A percentile compares a stretch with the other conserved stretches of the same genome.
phyloP scores from a whole-genome alignment of 2,797 vertebrate genomes.

The Amphiprion clarkii region DNA sequence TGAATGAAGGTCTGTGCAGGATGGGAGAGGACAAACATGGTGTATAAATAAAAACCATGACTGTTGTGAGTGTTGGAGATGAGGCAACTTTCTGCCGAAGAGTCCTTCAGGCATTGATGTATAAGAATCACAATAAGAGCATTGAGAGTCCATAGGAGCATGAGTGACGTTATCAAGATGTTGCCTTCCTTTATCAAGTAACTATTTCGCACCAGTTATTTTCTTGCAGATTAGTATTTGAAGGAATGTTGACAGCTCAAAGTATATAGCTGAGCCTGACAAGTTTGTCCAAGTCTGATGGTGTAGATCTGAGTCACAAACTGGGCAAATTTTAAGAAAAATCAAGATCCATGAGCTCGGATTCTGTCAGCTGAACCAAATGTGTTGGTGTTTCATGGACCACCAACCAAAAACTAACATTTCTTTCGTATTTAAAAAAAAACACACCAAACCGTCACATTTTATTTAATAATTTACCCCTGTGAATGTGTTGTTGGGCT shows the following conservation, averaged over 20 bases:
- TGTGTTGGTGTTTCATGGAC: too few species aligned
- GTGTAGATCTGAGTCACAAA: too few species aligned
- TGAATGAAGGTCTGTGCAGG: constrained; percentile 18
- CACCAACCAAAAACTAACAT: too few species aligned
- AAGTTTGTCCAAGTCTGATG: not conserved
- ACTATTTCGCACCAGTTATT: too few species aligned
- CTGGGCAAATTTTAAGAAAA: not conserved
- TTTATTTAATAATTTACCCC: too few species aligned
- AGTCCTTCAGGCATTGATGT: not conserved
- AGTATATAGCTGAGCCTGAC: not conserved
- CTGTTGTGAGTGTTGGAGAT: not conserved
- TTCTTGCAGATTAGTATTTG: not conserved
- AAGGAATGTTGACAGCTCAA: not conserved
- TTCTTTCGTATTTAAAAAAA: too few species aligned
- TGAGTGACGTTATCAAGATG: not conserved
- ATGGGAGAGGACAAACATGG: constrained; percentile 7
- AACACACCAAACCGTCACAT: too few species aligned
- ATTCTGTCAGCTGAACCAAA: too few species aligned
- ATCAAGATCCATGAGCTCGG: not conserved
- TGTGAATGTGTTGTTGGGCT: too few species aligned
- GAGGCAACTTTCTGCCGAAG: not conserved
- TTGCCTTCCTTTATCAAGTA: not conserved
- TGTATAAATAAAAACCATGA: constrained; percentile 10
- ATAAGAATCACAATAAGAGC: not conserved
- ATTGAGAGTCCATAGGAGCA: not conserved